Percentiles rank a stretch among this genome's conserved stretches.
These are phyloP conservation scores for Eclectus roratus DNA, from an alignment of 2,113 vertebrate genomes.

Conservation along the genomic window DNA sequence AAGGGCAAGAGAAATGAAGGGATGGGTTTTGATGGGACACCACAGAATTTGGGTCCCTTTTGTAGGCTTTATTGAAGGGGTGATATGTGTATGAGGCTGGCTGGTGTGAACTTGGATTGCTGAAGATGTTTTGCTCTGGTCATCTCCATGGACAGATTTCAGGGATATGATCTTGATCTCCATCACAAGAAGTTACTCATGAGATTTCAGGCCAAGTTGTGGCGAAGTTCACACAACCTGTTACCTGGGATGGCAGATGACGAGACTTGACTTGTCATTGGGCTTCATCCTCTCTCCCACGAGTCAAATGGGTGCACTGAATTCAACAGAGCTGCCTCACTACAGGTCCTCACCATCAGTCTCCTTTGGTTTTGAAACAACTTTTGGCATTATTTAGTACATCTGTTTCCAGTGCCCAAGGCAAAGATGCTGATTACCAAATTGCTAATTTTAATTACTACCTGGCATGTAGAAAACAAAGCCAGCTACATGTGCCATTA, in stretches of 20 bases:
- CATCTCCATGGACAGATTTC: background rate
- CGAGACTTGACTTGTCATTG: background rate
- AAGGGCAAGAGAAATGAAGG: background rate
- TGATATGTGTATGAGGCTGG: background rate
- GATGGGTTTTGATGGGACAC: background rate
- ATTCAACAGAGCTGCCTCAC: background rate
- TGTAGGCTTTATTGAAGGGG: background rate
- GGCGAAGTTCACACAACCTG: background rate
- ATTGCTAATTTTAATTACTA: slow-evolving; percentile 44
- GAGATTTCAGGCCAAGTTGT: background rate
- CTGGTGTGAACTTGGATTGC: background rate
- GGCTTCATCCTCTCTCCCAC: background rate
- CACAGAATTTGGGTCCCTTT: background rate
- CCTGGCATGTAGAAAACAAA: slow-evolving; percentile 23
- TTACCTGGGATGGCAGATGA: background rate
- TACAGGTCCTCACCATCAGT: background rate
- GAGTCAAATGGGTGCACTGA: background rate
- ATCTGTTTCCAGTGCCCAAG: background rate
- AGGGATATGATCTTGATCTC: background rate
- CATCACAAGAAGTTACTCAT: background rate
- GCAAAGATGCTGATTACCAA: slow-evolving; percentile 1
- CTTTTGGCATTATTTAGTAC: background rate
- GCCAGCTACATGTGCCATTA: background rate
- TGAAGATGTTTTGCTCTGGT: background rate
- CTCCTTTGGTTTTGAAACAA: background rate